phyloP scores from a whole-genome alignment of 2,888 invertebrate species.

The Drosophila picticornis region DNA sequence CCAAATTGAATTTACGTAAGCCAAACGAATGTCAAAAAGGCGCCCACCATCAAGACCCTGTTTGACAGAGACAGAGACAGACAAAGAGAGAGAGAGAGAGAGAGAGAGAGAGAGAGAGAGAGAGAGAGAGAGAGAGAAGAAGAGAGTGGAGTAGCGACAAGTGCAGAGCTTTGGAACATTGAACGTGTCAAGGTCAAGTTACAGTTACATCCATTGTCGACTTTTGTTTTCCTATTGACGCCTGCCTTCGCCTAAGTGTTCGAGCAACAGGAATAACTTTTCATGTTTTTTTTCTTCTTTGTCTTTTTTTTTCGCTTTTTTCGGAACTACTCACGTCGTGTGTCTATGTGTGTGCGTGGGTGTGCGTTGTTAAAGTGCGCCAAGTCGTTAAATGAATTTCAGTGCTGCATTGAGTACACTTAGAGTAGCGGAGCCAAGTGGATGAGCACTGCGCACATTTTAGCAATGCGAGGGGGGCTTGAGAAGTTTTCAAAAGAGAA shows the following conservation, averaged over 20 bases:
- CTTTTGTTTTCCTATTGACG: constrained; percentile 54
- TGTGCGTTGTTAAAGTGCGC: constrained; percentile 69
- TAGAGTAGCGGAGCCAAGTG: constrained; percentile 73
- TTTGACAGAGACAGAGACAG: background rate
- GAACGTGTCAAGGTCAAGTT: constrained; percentile 77
- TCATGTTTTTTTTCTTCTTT: constrained; percentile 20
- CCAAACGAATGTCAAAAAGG: constrained; percentile 67
- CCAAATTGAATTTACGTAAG: constrained; percentile 79
- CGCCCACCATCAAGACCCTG: constrained; percentile 20
- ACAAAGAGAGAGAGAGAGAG: background rate
- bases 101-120: background rate
- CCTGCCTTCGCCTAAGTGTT: constrained; percentile 32
- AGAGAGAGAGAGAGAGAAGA: background rate
- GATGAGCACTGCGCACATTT: constrained; percentile 64
- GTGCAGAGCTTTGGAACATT: constrained; percentile 37
- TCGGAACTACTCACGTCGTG: constrained; percentile 1
- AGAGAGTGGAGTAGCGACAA: background rate
- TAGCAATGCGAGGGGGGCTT: constrained; percentile 31
- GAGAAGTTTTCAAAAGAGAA: background rate
- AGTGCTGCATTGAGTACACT: constrained; percentile 75
- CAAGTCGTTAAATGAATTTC: constrained; percentile 81
- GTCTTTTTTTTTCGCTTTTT: background rate
- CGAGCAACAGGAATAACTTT: constrained; percentile 64
- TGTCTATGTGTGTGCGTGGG: constrained; percentile 8
- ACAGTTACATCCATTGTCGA: constrained; percentile 70